Conservation (phyloP, 2,113 vertebrate genomes). For the Lucifuga dentata region DNA sequence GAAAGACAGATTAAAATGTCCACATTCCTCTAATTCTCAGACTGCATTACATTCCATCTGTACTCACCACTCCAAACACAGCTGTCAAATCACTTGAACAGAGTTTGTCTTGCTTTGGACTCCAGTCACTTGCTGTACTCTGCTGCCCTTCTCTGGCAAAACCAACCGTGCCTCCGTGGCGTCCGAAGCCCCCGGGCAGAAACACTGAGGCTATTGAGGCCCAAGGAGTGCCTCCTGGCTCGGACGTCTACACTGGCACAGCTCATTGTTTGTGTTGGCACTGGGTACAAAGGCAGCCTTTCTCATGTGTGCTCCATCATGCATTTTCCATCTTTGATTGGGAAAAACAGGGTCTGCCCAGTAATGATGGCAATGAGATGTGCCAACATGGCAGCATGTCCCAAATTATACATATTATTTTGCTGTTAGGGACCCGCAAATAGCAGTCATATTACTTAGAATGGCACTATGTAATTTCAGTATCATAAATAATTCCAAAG, state of each 20-base stretch:
- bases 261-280: conserved; percentile 75
- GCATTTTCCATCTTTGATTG: conserved; percentile 41
- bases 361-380: background rate
- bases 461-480: background rate
- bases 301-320: conserved; percentile 47
- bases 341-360: conserved; percentile 22
- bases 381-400: conserved; percentile 23
- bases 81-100: conserved; percentile 53
- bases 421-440: conserved; percentile 6
- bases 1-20: conserved; percentile 14
- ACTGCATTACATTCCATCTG: conserved; percentile 22
- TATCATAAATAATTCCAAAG: background rate
- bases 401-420: conserved; percentile 8
- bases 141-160: conserved; percentile 37
- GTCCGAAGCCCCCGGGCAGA: conserved; percentile 39
- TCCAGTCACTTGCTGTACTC: conserved; percentile 2
- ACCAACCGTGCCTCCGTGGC: conserved; percentile 36
- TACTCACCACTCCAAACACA: conserved; percentile 41
- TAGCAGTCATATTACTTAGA: background rate
- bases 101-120: conserved; percentile 23
- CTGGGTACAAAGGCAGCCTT: conserved; percentile 49
- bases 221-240: conserved; percentile 52
- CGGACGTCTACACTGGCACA: conserved; percentile 50
- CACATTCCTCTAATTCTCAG: conserved; percentile 32
- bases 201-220: conserved; percentile 67